Conservation (phyloP, 1,140 invertebrate genomes). For the Calliphora vicina region DNA sequence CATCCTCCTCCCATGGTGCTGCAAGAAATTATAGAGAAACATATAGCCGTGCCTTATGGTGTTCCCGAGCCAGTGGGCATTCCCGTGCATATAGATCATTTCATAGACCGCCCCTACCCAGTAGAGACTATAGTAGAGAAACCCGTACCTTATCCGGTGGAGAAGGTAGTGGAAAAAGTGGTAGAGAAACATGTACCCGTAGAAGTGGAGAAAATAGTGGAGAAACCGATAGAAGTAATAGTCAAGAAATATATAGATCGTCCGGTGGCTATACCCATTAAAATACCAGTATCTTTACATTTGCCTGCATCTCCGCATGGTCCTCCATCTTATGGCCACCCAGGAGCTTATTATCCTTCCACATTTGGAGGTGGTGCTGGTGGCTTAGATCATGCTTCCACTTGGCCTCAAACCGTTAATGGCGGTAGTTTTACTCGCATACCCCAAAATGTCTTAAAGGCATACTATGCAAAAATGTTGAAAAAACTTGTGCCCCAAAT, state of each 20-base stretch:
- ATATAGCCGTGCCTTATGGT: conserved; percentile 67
- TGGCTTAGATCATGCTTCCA: conserved; percentile 35
- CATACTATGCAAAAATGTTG: conserved; percentile 56
- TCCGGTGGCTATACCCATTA: conserved; percentile 63
- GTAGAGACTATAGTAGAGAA: conserved; percentile 63
- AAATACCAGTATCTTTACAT: conserved; percentile 64
- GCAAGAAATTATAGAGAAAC: conserved; percentile 65
- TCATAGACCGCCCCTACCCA: conserved; percentile 61
- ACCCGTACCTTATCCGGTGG: conserved; percentile 63
- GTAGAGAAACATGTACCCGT: conserved; percentile 56
- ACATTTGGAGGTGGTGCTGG: conserved; percentile 46
- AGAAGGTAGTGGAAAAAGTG: conserved; percentile 57
- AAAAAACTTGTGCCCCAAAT: conserved; percentile 55
- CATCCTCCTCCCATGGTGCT: conserved; percentile 66
- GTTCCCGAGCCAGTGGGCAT: conserved; percentile 65
- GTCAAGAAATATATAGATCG: conserved; percentile 67
- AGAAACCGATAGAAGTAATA: conserved; percentile 68
- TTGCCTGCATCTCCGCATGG: conserved; percentile 47
- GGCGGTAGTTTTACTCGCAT: conserved; percentile 36
- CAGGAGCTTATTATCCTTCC: conserved; percentile 30
- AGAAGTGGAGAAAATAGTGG: conserved; percentile 67
- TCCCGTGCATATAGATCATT: conserved; percentile 65
- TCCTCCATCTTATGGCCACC: conserved; percentile 7
- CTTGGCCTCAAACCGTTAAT: conserved; percentile 40
- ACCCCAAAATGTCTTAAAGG: conserved; percentile 54